phyloP scores from a whole-genome alignment of 2,888 invertebrate genomes.

The Isoperla grammatica region DNA sequence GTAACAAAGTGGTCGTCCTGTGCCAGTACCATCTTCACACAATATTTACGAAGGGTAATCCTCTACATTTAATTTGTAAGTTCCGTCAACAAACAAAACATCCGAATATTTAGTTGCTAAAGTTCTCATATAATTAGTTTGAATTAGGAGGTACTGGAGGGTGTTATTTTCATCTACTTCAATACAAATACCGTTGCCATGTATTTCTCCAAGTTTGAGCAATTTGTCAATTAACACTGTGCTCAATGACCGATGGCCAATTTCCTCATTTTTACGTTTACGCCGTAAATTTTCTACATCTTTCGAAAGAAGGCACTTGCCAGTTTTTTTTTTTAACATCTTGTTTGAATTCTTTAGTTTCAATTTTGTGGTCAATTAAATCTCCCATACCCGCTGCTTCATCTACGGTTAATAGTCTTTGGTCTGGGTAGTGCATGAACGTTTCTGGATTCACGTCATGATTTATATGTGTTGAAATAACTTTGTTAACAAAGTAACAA shows the following conservation, averaged over 20 bases:
- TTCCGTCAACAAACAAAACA: slow-evolving; percentile 15
- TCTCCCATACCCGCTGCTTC: background rate
- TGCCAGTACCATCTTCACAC: slow-evolving; percentile 5
- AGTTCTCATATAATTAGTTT: slow-evolving; percentile 13
- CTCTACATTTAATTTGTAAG: slow-evolving; percentile 18
- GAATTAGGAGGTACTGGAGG: slow-evolving; percentile 2
- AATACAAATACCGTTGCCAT: background rate
- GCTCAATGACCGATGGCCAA: too few species aligned
- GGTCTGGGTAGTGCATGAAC: background rate
- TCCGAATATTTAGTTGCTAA: slow-evolving; percentile 11
- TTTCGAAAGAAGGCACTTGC: background rate
- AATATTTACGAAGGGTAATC: slow-evolving; percentile 16
- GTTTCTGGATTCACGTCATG: background rate
- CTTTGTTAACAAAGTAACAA: background rate
- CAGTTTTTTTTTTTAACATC: background rate
- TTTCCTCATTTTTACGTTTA: background rate
- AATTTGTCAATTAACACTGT: too few species aligned
- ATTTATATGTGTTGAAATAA: background rate
- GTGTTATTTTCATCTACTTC: background rate
- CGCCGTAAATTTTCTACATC: slow-evolving; percentile 11
- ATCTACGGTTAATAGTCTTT: background rate
- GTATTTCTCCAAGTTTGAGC: too few species aligned
- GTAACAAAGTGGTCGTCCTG: slow-evolving; percentile 6
- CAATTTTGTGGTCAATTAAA: slow-evolving; percentile 6
- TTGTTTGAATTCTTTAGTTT: slow-evolving; percentile 1